Conservation (phyloP, 2,797 vertebrate genomes). For the Labeo calbasu region DNA sequence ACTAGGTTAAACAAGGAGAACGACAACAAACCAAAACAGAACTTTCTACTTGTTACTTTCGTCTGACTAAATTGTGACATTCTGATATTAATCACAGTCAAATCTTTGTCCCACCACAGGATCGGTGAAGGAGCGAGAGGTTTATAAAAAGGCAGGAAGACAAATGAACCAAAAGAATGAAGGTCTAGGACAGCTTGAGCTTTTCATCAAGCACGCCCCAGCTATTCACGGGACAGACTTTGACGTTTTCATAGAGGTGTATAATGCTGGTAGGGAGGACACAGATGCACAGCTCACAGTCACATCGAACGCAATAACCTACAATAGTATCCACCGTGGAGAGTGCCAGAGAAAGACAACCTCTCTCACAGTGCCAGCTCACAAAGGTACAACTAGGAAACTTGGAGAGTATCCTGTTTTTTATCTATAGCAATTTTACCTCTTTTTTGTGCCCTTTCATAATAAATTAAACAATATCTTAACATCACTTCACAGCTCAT, state of each 20-base stretch:
- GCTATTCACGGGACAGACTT: conserved; percentile 81
- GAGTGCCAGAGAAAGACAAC: conserved; percentile 69
- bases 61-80: background rate
- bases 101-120: conserved; percentile 64
- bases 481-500: conserved; percentile 65
- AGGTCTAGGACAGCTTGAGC: conserved; percentile 61
- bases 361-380: conserved; percentile 68
- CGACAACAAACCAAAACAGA: too few species aligned
- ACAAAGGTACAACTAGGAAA: conserved; percentile 62
- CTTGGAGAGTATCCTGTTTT: too few species aligned
- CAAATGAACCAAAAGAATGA: conserved; percentile 16
- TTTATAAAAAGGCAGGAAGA: conserved; percentile 74
- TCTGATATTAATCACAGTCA: background rate
- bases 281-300: conserved; percentile 69
- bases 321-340: conserved; percentile 72
- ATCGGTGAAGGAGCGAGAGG: conserved; percentile 77
- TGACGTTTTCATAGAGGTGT: conserved; percentile 78
- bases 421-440: background rate
- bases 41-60: too few species aligned
- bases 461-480: background rate
- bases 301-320: conserved; percentile 69
- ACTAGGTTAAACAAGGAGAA: too few species aligned
- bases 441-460: background rate
- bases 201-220: conserved; percentile 72
- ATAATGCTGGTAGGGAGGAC: conserved; percentile 68